Evolutionary conservation across 2,888 invertebrate genomes (phyloP), one percentile per base, ranked within the genome.

Genomic region (Urechis unicinctus): DNA sequence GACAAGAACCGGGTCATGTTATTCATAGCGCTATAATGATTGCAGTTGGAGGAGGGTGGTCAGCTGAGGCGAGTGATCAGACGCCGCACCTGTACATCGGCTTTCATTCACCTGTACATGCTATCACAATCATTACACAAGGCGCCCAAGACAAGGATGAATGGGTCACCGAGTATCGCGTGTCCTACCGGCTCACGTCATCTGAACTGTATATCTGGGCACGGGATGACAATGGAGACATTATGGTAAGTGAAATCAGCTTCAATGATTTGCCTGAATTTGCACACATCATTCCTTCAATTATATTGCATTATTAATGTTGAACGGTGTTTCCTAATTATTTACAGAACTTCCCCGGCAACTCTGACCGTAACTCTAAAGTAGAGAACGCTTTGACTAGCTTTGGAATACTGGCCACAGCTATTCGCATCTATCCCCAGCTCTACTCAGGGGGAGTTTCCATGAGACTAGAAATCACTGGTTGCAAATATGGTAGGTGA

Each of bases 171-270:
- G 17, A 36, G 36, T 36, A 36, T 17, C 9, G 9, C 17, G 36
- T 36, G 9, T 36, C 36, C 9, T 36, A 36, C 36, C 9, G 36
- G 17, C 17, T 36, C 9, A 17, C 17, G 17, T 17, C 60, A 6
- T 50, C 50, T 2, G 52, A 68, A 67, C 60, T 29, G 59, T 56
- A 24, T 13, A 21, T 36, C 24, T 53, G 36, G 36, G 36, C 17
- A 13, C 9, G 36, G 17, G 36, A 36, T 36, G 36, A 36, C 36
- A 17, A 36, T 36, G 36, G 36, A 36, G 17, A 36, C 17, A 36
- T 36, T 17, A 36, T 36, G 17, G 36, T 36, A 17, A 36, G 36
- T 36, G n/a, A n/a, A n/a, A n/a, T n/a, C n/a, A n/a, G n/a, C n/a
- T n/a, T n/a, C n/a, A n/a, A n/a, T n/a, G n/a, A n/a, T n/a, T n/a